Evolutionary conservation across 2,113 vertebrate genomes (phyloP).

Genomic region (Osmerus mordax): DNA sequence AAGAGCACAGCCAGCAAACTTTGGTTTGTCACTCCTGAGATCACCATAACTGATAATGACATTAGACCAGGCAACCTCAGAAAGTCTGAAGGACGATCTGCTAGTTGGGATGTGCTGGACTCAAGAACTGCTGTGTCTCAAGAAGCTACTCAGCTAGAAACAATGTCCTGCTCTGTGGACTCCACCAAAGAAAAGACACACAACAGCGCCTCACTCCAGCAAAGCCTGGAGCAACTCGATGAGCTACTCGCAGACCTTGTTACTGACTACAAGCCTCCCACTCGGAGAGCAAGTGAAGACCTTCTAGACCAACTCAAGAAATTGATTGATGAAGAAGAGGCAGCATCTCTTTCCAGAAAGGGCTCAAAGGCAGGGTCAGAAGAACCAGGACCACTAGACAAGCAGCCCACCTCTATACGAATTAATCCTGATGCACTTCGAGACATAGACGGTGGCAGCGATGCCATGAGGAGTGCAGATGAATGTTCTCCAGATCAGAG

Average conservation of each 20-base stretch:
- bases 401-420: constrained; percentile 81
- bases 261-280: constrained; percentile 86
- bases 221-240: constrained; percentile 93
- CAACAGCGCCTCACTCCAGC: constrained; percentile 79
- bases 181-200: constrained; percentile 71
- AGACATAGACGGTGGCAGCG: constrained; percentile 66
- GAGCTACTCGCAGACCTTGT: constrained; percentile 94
- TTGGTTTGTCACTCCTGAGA: constrained; percentile 94
- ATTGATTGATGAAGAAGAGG: constrained; percentile 76
- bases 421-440: constrained; percentile 55
- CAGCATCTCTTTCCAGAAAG: constrained; percentile 60
- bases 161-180: constrained; percentile 44
- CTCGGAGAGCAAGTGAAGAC: constrained; percentile 74
- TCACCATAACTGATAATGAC: constrained; percentile 98
- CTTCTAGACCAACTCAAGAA: constrained; percentile 84
- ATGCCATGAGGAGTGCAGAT: constrained; percentile 70
- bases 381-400: constrained; percentile 72
- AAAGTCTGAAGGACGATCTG: constrained; percentile 73
- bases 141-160: constrained; percentile 55
- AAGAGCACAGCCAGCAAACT: constrained; percentile 72
- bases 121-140: constrained; percentile 55
- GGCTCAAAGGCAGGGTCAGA: constrained; percentile 61
- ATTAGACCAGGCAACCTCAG: constrained; percentile 71
- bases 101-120: constrained; percentile 83
- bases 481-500: constrained; percentile 89